Evolutionary conservation across 2,888 invertebrate species (phyloP).

Genomic region (Aelia acuminata): DNA sequence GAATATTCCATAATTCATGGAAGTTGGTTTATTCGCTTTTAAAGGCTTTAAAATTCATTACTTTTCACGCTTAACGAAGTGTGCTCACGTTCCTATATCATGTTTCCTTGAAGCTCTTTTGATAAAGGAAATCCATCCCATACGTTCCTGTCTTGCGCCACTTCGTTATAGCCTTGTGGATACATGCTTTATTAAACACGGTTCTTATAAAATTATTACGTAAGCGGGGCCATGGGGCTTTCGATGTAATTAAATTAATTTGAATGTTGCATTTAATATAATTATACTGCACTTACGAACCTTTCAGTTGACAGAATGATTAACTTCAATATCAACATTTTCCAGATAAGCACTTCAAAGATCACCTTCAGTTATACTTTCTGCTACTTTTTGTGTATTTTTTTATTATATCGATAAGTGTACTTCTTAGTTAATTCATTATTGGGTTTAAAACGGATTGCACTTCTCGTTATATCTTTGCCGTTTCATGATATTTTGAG

Average conservation of each 20-base stretch:
- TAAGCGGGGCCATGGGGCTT: neutral
- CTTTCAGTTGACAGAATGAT: too few relatives aligned
- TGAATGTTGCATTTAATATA: too few relatives aligned
- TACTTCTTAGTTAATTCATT: too few relatives aligned
- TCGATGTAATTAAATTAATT: too few relatives aligned
- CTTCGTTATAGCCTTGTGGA: neutral
- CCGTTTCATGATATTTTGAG: neutral
- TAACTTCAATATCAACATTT: too few relatives aligned
- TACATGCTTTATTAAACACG: neutral
- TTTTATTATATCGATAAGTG: too few relatives aligned
- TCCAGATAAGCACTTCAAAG: too few relatives aligned
- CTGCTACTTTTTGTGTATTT: too few relatives aligned
- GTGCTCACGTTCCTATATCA: conserved; percentile 11
- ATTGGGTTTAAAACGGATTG: too few relatives aligned
- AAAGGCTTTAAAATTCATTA: conserved; percentile 38
- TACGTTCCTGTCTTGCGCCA: neutral
- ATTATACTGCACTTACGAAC: too few relatives aligned
- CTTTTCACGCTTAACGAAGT: conserved; percentile 29
- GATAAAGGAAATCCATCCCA: neutral
- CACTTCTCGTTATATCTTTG: neutral
- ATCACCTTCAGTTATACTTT: too few relatives aligned
- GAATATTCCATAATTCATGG: conserved; percentile 16
- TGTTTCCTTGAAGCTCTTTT: neutral
- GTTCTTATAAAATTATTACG: neutral
- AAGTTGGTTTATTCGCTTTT: neutral